Base-by-base conservation (phyloP, 1,140 invertebrate species). In the Lucilia cuprina region DNA sequence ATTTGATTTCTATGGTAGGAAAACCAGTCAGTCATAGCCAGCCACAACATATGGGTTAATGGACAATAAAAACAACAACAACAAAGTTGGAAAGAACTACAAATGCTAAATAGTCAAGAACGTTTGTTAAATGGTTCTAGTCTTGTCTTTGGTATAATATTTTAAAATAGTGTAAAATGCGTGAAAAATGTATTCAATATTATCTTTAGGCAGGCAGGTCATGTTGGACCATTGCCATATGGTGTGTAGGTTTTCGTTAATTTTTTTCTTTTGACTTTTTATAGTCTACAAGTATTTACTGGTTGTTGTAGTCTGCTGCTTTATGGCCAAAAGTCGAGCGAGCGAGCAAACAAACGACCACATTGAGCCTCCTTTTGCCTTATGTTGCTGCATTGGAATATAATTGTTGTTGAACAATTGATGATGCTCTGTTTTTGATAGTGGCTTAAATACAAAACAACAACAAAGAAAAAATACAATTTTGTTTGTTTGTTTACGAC, bases 151-250 rank as follows among this genome's bases (percentile, higher is more conserved):
- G 41, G 41, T 10, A n/a, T n/a, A n/a, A n/a, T n/a, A 41, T 41
- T 55, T 55, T 25, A 70, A 70, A 70, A 25, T 19, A 70, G 65
- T 60, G 55, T 70, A 70, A 21, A 78, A 78, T 78, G 75, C 75
- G 75, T 78, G 75, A 78, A 78, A 78, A 78, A 78, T 78, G 75
- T 78, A 47, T 78, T 78, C 75, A 78, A 78, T 78, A 47, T 47
- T 78, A 78, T 78, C 75, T 78, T 78, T 34, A 34, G 74, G 55
- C 75, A 78, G 75, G 75, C 75, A 78, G 74, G 19, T 78, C 75
- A 47, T 47, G 35, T 78, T 78, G 75, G 75, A 78, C 75, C 75
- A 78, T 2, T 78, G 75, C 75, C 75, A 78, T 78, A 78, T 78
- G 75, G 75, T 78, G 35, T 47, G 13, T 30, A 10, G 25, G 25